A percentile compares a stretch with the other conserved stretches of the same genome.
Evolutionary conservation across 2,888 invertebrate species (phyloP).

Genomic region (Mantis religiosa): DNA sequence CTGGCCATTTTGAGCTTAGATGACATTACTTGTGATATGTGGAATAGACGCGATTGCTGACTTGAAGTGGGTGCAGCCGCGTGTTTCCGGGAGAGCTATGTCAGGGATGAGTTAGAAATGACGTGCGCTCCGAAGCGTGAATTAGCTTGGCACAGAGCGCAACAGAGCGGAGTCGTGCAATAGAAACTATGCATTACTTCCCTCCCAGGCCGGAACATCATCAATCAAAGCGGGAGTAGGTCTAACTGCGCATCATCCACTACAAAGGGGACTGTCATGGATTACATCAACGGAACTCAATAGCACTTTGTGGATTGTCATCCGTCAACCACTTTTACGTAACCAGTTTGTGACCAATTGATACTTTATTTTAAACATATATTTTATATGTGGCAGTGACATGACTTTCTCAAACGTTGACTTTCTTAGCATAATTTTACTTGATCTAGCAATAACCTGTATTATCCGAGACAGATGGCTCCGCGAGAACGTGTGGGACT

Average conservation of each 20-base stretch:
- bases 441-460: too few relatives aligned
- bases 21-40: too few relatives aligned
- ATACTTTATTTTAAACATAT: too few relatives aligned
- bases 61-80: too few relatives aligned
- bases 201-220: not conserved
- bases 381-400: too few relatives aligned
- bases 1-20: too few relatives aligned
- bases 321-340: not conserved
- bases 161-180: not conserved
- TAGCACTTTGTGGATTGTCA: not conserved
- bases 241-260: not conserved
- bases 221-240: not conserved
- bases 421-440: too few relatives aligned
- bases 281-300: not conserved
- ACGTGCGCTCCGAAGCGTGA: not conserved
- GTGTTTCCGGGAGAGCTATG: not conserved
- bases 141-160: not conserved
- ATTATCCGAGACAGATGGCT: too few relatives aligned
- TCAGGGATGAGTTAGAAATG: not conserved
- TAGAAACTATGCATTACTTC: not conserved
- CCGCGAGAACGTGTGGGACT: too few relatives aligned
- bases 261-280: not conserved
- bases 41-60: too few relatives aligned
- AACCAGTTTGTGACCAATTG: not conserved
- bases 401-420: too few relatives aligned